These are phyloP conservation scores for Pedionomus torquatus DNA, from an alignment of 2,113 vertebrate species.

Conservation along the genomic window DNA sequence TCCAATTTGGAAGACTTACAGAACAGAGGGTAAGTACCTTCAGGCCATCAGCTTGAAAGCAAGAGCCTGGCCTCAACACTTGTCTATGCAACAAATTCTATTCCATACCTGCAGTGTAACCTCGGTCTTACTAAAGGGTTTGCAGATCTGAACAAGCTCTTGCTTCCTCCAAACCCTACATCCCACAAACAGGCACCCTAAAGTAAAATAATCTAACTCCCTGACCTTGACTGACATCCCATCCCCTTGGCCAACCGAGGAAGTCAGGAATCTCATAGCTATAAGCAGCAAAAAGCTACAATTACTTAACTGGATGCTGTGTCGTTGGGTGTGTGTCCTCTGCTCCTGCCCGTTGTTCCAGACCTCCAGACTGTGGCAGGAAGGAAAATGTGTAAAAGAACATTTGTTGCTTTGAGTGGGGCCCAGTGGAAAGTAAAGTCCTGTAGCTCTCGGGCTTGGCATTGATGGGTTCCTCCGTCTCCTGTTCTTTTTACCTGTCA, in stretches of 20 bases:
- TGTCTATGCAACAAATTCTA: neutral
- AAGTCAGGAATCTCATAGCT: neutral
- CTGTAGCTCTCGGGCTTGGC: neutral
- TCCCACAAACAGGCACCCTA: neutral
- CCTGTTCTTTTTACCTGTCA: neutral
- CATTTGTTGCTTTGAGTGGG: neutral
- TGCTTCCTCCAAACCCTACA: neutral
- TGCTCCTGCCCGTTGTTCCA: neutral
- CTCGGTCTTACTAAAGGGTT: neutral
- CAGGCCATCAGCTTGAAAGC: neutral
- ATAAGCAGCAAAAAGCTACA: neutral
- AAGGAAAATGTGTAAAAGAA: slow-evolving; percentile 28
- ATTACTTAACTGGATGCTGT: neutral
- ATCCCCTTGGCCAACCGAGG: neutral
- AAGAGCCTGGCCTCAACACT: neutral
- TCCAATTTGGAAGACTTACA: slow-evolving; percentile 97
- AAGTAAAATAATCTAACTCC: neutral
- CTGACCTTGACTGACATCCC: slow-evolving; percentile 10
- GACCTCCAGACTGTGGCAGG: neutral
- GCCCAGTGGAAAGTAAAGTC: neutral
- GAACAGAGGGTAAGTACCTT: slow-evolving; percentile 90
- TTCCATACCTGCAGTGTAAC: neutral
- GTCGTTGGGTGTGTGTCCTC: neutral
- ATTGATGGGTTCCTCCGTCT: neutral
- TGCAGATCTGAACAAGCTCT: neutral